phyloP scores from a whole-genome alignment of 1,140 invertebrate genomes.

The Andrena cerasifolii region DNA sequence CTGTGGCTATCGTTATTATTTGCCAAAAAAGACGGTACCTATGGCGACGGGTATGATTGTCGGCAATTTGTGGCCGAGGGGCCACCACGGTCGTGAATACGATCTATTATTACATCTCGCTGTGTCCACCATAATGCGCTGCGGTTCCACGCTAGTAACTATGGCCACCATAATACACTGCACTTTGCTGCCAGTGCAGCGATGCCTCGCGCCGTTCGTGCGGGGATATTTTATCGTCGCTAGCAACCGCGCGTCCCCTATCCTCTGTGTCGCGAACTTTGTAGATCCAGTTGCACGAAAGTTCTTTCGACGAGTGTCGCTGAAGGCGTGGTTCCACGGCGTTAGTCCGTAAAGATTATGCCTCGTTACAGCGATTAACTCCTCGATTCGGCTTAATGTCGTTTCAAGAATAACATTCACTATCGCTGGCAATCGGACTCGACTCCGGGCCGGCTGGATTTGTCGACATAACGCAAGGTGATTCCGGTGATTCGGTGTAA shows the following conservation, averaged over 20 bases:
- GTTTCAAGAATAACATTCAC: constrained; percentile 31
- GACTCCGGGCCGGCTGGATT: constrained; percentile 14
- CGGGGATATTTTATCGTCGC: not conserved
- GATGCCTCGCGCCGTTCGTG: constrained; percentile 12
- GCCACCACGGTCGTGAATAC: constrained; percentile 53
- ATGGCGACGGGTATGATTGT: constrained; percentile 69
- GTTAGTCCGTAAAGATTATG: constrained; percentile 20
- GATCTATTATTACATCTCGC: constrained; percentile 72
- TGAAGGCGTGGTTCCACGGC: constrained; percentile 25
- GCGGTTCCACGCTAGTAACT: not conserved
- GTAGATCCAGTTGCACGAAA: not conserved
- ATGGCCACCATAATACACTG: constrained; percentile 6
- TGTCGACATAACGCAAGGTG: not conserved
- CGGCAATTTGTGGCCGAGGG: constrained; percentile 69
- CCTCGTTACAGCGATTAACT: constrained; percentile 32
- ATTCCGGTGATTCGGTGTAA: not conserved
- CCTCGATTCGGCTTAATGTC: constrained; percentile 26
- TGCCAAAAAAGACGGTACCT: constrained; percentile 69
- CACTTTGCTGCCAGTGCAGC: not conserved
- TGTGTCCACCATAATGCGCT: constrained; percentile 37
- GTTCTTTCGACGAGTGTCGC: not conserved
- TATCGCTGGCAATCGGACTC: constrained; percentile 3
- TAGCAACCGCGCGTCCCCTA: not conserved
- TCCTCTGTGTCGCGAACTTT: not conserved
- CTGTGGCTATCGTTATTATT: constrained; percentile 65